phyloP scores from a whole-genome alignment of 2,888 invertebrate genomes.

The Parasteatoda lunata region DNA sequence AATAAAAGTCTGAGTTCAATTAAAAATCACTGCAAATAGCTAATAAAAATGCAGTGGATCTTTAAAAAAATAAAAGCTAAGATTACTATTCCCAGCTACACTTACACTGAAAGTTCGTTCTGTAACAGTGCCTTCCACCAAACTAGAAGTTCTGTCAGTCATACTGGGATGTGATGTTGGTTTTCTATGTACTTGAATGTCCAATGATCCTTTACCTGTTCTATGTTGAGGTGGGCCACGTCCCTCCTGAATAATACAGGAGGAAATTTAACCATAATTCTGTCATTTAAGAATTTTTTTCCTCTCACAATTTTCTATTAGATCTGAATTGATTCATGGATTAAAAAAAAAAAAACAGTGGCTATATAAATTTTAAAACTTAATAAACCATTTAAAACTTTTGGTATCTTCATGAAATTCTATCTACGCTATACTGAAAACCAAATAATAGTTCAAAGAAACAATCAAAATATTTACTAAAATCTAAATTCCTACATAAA shows the following conservation, averaged over 20 bases:
- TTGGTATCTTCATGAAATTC: too few species aligned
- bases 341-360: too few species aligned
- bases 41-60: background rate
- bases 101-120: constrained; percentile 65
- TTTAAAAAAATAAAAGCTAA: background rate
- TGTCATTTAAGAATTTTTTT: background rate
- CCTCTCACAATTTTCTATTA: background rate
- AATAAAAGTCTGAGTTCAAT: background rate
- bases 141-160: constrained; percentile 59
- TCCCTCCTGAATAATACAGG: constrained; percentile 59
- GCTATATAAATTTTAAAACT: too few species aligned
- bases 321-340: too few species aligned
- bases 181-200: constrained; percentile 62
- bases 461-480: too few species aligned
- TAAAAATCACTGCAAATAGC: background rate
- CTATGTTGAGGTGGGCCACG: constrained; percentile 51
- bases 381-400: too few species aligned
- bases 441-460: too few species aligned
- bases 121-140: constrained; percentile 56
- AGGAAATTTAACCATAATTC: constrained; percentile 27
- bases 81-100: constrained; percentile 10
- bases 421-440: too few species aligned
- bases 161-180: constrained; percentile 51
- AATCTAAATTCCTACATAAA: too few species aligned
- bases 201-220: constrained; percentile 63